Conservation (phyloP, 1,140 invertebrate species). For the Ceratosolen solmsi region DNA sequence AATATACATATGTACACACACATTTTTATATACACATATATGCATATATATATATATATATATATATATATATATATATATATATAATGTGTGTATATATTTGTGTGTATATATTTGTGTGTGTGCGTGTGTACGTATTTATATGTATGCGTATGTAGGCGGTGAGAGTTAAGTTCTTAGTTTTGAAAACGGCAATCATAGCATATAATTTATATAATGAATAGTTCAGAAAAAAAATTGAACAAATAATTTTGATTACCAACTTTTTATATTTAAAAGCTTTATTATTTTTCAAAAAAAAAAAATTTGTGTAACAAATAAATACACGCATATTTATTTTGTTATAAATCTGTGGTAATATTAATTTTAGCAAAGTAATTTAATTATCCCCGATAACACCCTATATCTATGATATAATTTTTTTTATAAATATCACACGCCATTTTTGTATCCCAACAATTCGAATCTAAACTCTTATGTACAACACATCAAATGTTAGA, state of each 20-base stretch:
- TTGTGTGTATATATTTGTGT: background rate
- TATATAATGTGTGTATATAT: background rate
- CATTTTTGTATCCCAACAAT: background rate
- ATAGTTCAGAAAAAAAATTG: constrained; percentile 16
- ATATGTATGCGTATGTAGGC: background rate
- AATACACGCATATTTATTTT: constrained; percentile 47
- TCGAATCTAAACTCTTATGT: background rate
- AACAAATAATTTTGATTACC: background rate
- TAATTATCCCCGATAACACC: constrained; percentile 23
- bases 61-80: background rate
- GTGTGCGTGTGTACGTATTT: too few species aligned
- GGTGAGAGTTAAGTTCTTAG: background rate
- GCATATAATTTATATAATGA: constrained; percentile 1
- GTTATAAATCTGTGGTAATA: background rate
- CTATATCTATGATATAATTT: constrained; percentile 1
- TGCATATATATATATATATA: background rate
- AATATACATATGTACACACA: too few species aligned
- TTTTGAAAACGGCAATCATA: background rate
- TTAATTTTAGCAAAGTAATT: constrained; percentile 34
- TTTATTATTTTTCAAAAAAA: constrained; percentile 23
- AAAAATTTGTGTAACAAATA: constrained; percentile 12
- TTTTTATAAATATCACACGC: background rate
- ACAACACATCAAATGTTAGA: too few species aligned
- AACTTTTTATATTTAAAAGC: background rate
- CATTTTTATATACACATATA: background rate